Base-by-base conservation (phyloP, 2,888 invertebrate species). In the Alloplasta piceator region DNA sequence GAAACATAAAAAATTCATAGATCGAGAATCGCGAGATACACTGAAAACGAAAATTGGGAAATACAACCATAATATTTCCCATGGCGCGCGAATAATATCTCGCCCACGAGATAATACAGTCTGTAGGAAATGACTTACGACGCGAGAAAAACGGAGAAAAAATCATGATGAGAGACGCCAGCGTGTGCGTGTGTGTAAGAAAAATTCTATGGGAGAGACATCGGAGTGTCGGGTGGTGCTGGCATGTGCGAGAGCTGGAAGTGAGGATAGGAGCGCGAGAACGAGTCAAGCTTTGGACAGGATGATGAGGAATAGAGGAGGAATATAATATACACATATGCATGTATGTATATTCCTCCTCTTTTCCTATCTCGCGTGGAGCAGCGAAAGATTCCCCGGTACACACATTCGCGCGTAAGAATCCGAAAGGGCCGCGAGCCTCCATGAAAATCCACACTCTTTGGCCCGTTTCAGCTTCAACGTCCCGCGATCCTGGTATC, bases 251-350 rank as follows among this genome's bases (percentile, higher is more conserved):
- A 14, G 4, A 55, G 10, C 9, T 7, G 39, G 6, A 41, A 41
- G 60, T 60, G 60, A 60, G 60, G 60, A 60, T 60, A 60, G 41
- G 39, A 66, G 41, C 58, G 48, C 66, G 73, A 64, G 56, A 64
- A 66, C 39, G 16, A 61, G 41, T 43, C n/a, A 16, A 7, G 48
- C 50, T 14, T 61, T 76, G 63, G 76, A 76, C 76, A 70, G 63
- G 76, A 68, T 55, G 76, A 76, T 70, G 76, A 76, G 61, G 70
- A 76, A 61, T 43, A 61, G 75, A 76, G 14, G 52, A 63, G 60
- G 68, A 64, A 71, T 41, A 73, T 56, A 14, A 52, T 52, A 48
- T 10, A 48, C 12, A 48, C 48, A 12, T 48, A n/a, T 50, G 50
- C 12, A 52, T 61, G 14, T 61, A 26, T 61, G 43, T 26, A 61